These are phyloP conservation scores for Euura lappo DNA, from an alignment of 1,140 invertebrate species.

Conservation along the genomic window DNA sequence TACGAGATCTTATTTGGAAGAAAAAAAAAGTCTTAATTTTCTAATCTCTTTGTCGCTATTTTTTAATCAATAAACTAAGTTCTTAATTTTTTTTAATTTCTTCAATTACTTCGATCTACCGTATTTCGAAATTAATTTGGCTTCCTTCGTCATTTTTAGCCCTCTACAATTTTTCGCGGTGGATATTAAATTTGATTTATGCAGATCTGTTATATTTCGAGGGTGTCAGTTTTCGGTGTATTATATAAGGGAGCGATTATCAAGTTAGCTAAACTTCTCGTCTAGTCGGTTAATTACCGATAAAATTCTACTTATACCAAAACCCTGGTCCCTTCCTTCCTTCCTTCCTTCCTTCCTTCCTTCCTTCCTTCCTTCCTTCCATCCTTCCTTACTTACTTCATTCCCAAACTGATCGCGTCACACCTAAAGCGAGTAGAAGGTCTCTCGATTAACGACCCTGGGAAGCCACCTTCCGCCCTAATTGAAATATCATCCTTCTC, in stretches of 20 bases:
- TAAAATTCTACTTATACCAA: neutral
- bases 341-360: slow-evolving; percentile 7
- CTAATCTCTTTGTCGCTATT: neutral
- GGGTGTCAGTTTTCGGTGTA: neutral
- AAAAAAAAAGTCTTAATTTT: neutral
- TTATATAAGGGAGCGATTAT: neutral
- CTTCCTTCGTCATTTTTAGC: neutral
- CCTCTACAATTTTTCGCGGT: neutral
- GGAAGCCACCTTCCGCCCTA: too few species aligned
- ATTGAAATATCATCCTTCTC: too few species aligned
- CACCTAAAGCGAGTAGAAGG: neutral
- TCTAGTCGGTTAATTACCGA: slow-evolving; percentile 2
- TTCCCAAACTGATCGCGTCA: too few species aligned
- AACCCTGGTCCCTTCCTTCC: slow-evolving; percentile 8
- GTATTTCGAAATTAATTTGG: too few species aligned
- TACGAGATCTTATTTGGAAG: too few species aligned
- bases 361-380: too few species aligned
- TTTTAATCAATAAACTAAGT: neutral
- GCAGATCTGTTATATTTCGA: neutral
- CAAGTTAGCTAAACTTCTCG: neutral
- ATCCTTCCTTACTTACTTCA: too few species aligned
- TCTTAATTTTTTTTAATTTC: too few species aligned
- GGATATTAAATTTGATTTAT: neutral
- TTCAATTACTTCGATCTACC: neutral
- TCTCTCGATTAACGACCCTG: neutral